Percentiles rank a stretch among this genome's conserved stretches.
Evolutionary conservation across 1,140 invertebrate genomes (phyloP).

Genomic region (Melanaphis sacchari): DNA sequence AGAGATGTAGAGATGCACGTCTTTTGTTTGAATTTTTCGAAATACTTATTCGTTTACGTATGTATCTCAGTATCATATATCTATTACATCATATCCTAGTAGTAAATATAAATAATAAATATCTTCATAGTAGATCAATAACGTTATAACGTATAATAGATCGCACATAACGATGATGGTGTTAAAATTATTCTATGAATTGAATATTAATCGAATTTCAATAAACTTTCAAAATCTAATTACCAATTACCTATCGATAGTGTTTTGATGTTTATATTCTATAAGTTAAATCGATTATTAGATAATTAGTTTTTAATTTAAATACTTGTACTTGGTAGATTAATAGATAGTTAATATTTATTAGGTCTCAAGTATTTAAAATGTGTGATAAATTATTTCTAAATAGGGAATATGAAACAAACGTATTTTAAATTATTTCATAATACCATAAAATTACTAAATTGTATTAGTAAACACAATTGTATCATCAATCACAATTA

Average conservation of each 20-base stretch:
- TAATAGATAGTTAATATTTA: background rate
- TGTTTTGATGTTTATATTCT: background rate
- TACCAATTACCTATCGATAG: background rate
- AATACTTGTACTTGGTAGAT: background rate
- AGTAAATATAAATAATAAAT: too few species aligned
- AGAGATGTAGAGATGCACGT: too few species aligned
- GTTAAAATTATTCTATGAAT: background rate
- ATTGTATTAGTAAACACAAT: background rate
- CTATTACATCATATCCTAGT: too few species aligned
- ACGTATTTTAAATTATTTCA: background rate
- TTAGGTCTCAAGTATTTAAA: background rate
- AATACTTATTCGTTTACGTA: background rate
- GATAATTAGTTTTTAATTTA: background rate
- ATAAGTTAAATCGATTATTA: background rate
- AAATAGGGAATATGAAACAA: background rate
- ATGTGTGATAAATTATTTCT: conserved; percentile 7
- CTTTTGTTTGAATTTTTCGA: background rate
- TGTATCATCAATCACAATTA: background rate
- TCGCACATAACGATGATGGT: too few species aligned
- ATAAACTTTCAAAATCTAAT: background rate
- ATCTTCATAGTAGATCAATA: too few species aligned
- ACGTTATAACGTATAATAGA: too few species aligned
- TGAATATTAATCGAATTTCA: background rate
- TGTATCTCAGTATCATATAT: too few species aligned
- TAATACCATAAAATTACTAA: background rate